Percentiles rank a stretch among this genome's conserved stretches.
Conservation (phyloP, 37 sponge, comb jelly and placozoan species). For the Cladorhizidae sp. region DNA sequence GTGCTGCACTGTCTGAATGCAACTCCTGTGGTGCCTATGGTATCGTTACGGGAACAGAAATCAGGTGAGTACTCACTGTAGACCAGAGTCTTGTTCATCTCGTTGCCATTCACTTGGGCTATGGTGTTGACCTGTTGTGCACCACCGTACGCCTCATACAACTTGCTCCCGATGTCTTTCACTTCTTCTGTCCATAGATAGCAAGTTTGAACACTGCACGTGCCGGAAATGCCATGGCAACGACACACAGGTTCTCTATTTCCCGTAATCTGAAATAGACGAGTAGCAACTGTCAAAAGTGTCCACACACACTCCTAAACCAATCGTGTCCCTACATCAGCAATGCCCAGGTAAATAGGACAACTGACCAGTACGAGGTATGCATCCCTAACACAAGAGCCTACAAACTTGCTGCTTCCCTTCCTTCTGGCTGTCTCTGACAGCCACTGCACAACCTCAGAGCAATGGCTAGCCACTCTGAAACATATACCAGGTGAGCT, state of each 20-base stretch:
- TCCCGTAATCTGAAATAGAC: constrained; percentile 1
- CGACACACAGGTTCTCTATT: constrained; percentile 7
- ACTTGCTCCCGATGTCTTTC: constrained; percentile 25
- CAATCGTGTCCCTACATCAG: too few species aligned
- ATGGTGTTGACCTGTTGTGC: constrained; percentile 10
- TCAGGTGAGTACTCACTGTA: constrained; percentile 32
- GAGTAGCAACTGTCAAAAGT: too few species aligned
- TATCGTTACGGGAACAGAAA: constrained; percentile 18
- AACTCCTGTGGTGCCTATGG: constrained; percentile 31
- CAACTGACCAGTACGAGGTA: too few species aligned
- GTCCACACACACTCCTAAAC: too few species aligned
- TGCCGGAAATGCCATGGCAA: constrained; percentile 71
- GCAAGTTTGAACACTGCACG: constrained; percentile 68
- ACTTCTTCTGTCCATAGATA: constrained; percentile 16
- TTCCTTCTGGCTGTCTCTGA: too few species aligned
- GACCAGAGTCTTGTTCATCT: not conserved
- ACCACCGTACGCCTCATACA: constrained; percentile 17
- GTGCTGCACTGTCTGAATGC: constrained; percentile 14
- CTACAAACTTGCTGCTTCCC: too few species aligned
- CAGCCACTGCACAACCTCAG: too few species aligned
- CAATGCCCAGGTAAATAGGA: too few species aligned
- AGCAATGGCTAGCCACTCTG: too few species aligned
- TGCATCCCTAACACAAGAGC: too few species aligned
- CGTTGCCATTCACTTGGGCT: too few species aligned
- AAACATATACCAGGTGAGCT: too few species aligned